Conservation (phyloP, 2,113 vertebrate genomes). For the Trematocara stigmaticum region DNA sequence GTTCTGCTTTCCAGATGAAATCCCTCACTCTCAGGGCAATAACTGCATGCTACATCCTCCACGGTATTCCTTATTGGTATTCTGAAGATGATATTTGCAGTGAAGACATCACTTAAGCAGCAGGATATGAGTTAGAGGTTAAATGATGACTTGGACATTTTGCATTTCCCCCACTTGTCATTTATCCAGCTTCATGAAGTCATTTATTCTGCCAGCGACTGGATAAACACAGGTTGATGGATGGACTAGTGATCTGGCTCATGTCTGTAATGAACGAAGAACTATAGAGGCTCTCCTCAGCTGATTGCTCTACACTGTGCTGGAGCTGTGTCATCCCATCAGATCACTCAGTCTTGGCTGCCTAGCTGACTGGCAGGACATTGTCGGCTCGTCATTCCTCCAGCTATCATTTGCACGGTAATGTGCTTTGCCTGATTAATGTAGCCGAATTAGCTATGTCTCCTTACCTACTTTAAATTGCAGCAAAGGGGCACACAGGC, state of each 20-base stretch:
- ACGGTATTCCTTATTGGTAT: slow-evolving; percentile 31
- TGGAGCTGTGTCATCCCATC: neutral
- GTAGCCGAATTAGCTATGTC: slow-evolving; percentile 28
- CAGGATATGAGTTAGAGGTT: slow-evolving; percentile 39
- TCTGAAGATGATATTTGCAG: slow-evolving; percentile 28
- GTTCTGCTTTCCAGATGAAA: neutral
- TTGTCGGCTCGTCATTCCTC: slow-evolving; percentile 19
- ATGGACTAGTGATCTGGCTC: slow-evolving; percentile 39
- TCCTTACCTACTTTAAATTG: slow-evolving; percentile 10
- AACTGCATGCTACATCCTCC: neutral
- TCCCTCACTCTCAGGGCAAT: slow-evolving; percentile 2
- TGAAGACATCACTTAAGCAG: slow-evolving; percentile 37
- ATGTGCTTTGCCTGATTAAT: slow-evolving; percentile 42
- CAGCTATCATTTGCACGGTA: neutral
- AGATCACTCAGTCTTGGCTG: slow-evolving; percentile 24
- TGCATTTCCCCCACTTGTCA: slow-evolving; percentile 29
- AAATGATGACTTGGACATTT: slow-evolving; percentile 47
- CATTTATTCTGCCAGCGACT: slow-evolving; percentile 25
- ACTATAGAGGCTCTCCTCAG: slow-evolving; percentile 4
- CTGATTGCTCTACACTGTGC: slow-evolving; percentile 17
- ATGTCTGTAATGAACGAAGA: slow-evolving; percentile 27
- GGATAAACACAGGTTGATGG: slow-evolving; percentile 46
- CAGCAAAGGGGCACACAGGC: slow-evolving; percentile 32
- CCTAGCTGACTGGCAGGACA: slow-evolving; percentile 16
- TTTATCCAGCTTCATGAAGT: slow-evolving; percentile 32